Conservation (phyloP, 2,113 vertebrate species). For the Bubo bubo region DNA sequence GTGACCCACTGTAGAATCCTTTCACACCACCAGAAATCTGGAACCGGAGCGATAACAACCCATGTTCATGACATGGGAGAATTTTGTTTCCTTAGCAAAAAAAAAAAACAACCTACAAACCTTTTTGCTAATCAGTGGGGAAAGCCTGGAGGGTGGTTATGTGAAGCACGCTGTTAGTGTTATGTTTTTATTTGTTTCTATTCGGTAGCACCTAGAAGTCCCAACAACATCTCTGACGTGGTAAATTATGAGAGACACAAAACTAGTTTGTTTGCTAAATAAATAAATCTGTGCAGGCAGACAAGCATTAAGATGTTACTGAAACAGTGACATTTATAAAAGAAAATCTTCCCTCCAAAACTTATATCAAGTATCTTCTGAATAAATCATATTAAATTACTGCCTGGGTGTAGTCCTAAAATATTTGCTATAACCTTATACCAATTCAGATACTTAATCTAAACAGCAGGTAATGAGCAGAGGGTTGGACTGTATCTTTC, state of each 20-base stretch:
- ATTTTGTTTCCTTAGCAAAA: not conserved
- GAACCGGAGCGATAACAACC: not conserved
- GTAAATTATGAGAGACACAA: not conserved
- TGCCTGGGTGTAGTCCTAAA: not conserved
- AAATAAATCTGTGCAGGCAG: not conserved
- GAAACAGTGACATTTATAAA: not conserved
- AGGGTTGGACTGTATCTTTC: not conserved
- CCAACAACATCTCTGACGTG: not conserved
- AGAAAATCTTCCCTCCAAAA: not conserved
- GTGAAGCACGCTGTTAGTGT: not conserved
- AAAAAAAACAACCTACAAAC: not conserved
- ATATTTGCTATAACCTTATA: not conserved
- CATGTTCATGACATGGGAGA: not conserved
- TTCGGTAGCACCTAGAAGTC: not conserved
- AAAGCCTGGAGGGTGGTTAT: not conserved
- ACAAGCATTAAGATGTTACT: not conserved
- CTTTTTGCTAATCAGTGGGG: not conserved
- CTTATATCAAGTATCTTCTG: not conserved
- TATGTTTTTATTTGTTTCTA: not conserved
- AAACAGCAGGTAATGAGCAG: not conserved
- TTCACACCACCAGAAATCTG: not conserved
- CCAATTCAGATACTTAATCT: not conserved
- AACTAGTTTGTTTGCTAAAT: not conserved
- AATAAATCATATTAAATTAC: not conserved
- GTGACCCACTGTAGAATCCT: not conserved